Conservation (phyloP, 1,140 invertebrate genomes). For the Lysiphlebus fabarum region DNA sequence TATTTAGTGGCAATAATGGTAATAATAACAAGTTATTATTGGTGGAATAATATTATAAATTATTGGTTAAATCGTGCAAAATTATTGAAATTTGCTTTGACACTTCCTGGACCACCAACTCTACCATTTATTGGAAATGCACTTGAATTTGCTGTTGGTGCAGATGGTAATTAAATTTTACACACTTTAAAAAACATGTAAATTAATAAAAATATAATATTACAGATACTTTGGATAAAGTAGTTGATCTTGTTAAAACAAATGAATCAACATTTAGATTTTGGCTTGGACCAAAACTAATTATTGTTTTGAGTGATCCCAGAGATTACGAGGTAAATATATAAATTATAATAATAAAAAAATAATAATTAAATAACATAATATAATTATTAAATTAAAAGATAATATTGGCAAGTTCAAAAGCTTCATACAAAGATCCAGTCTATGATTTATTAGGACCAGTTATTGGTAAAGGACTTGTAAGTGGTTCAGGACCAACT, state of each 20-base stretch:
- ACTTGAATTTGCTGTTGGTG: conserved; percentile 32
- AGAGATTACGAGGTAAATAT: conserved; percentile 46
- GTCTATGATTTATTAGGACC: conserved; percentile 48
- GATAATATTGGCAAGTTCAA: conserved; percentile 39
- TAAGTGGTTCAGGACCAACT: conserved; percentile 46
- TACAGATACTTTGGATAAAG: conserved; percentile 13
- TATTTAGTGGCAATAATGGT: background rate
- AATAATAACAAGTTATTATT: background rate
- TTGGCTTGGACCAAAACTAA: conserved; percentile 52
- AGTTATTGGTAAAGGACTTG: conserved; percentile 42
- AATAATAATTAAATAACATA: background rate
- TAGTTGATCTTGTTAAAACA: conserved; percentile 1
- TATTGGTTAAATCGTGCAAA: conserved; percentile 14
- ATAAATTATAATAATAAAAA: no score
- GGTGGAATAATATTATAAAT: conserved; percentile 2
- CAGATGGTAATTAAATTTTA: conserved; percentile 22
- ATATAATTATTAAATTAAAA: conserved; percentile 31
- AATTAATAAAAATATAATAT: background rate
- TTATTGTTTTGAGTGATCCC: conserved; percentile 47
- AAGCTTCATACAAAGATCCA: conserved; percentile 43
- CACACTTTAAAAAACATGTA: no score
- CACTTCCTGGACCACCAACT: conserved; percentile 47
- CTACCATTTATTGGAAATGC: conserved; percentile 52
- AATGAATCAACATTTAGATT: conserved; percentile 46
- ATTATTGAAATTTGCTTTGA: conserved; percentile 24